Conservation (phyloP, 2,113 vertebrate species). For the Lagenorhynchus albirostris region DNA sequence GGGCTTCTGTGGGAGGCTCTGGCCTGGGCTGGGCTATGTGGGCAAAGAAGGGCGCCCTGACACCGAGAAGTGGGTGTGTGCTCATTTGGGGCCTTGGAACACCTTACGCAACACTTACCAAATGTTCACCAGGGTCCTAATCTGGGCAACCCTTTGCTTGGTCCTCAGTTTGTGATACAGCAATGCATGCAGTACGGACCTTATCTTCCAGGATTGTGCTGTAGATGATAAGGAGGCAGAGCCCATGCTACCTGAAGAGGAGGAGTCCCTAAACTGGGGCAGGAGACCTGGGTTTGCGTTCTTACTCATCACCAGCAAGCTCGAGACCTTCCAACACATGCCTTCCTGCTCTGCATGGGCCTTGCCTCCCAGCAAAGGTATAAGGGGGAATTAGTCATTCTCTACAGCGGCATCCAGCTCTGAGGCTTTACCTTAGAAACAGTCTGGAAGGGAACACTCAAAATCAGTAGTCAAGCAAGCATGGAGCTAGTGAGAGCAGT, state of each 20-base stretch:
- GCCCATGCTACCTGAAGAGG: not conserved
- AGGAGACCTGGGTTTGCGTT: not conserved
- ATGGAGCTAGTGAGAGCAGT: not conserved
- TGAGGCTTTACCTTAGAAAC: not conserved
- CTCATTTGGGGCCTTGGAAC: not conserved
- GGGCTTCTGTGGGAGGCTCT: not conserved
- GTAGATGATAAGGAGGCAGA: not conserved
- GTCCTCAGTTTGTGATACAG: not conserved
- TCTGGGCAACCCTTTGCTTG: not conserved
- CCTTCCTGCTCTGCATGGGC: not conserved
- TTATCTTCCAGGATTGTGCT: not conserved
- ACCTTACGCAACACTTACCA: not conserved
- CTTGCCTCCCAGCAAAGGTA: not conserved
- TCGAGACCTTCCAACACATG: not conserved
- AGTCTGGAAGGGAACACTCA: not conserved
- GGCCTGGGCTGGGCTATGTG: not conserved
- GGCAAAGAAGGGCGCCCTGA: not conserved
- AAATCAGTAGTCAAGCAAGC: not conserved
- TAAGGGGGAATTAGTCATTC: not conserved
- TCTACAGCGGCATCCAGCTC: not conserved
- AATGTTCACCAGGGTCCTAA: not conserved
- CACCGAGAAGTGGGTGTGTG: not conserved
- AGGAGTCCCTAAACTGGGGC: not conserved
- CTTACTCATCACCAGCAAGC: not conserved
- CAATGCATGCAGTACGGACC: no score